Evolutionary conservation across 2,113 vertebrate genomes (phyloP), one percentile per base, ranked within the genome.

Genomic region (Lampris megalopsis): DNA sequence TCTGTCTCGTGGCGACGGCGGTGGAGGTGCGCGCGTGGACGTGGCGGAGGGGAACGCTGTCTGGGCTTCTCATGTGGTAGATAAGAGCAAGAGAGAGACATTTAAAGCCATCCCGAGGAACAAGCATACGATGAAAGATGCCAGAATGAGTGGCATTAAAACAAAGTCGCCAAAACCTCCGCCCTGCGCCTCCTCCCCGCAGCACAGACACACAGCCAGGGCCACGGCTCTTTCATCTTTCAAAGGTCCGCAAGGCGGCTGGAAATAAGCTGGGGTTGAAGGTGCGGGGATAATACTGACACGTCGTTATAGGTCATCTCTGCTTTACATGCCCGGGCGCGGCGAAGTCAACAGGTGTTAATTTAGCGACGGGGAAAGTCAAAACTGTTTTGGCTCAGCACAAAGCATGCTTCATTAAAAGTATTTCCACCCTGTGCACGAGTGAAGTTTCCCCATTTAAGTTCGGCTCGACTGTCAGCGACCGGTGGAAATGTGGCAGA

Each of bases 51-150:
- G 50, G n/a, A 13, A 52, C 9, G 89, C 75, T 87, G 90, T 94
- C 92, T 93, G 92, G 90, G 85, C 82, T 83, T 94, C 88, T 94
- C 90, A 94, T 92, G 91, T 93, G 70, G 67, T 60, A 87, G 92
- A 93, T 94, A 93, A 94, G 90, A 88, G 78, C 75, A 65, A 69
- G 73, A 86, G 81, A 73, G 69, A 65, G 79, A 89, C 73, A 78
- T 88, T 87, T 91, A 92, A 92, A 89, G 90, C 80, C 90, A 92
- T 85, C 80, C 38, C 73, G 75, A 72, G 0, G 73, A 81, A 35
- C 70, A 82, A 86, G 85, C 87, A 90, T 92, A 89, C 87, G 76
- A 89, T 85, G 81, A 92, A 91, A 89, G 87, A 87, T 89, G 80
- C 86, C 69, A 60, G 72, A 40, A 86, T 71, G 69, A 81, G 69